Evolutionary conservation across 1,140 invertebrate genomes (phyloP), one percentile per base, ranked within the genome.

Genomic region (Pseudomyrmex sp.): DNA sequence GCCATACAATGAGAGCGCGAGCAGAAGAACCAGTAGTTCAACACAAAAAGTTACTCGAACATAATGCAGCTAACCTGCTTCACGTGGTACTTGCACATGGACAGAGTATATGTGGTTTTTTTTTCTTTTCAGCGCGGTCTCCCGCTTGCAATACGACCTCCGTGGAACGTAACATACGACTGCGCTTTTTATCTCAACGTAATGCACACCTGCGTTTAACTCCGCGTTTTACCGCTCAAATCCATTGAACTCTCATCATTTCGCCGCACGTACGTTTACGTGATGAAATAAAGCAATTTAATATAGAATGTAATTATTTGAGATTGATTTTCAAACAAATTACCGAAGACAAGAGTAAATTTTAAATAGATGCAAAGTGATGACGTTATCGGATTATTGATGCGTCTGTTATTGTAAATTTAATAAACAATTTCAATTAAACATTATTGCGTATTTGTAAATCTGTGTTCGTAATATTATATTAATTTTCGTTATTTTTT

Each of bases 51-150:
- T 69, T 79, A 79, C 76, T 70, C 52, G 8, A 70, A 70, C 65
- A 79, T 79, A 70, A 79, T 79, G 65, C 63, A 23, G 20, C 76
- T 69, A 79, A 79, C 52, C 76, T 58, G 65, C 52, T 79, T 70
- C 65, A 58, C 10, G 12, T 58, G 52, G 35, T 69, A 70, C 54
- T 79, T 58, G 75, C 52, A 10, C 35, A 48, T 56, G 65, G 63
- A 70, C 52, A 46, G 63, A 50, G 65, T 77, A 65, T 68, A 52
- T 35, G 35, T 35, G 5, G 35, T 35, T 35, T 35, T 35, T 35
- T 35, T 35, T 7, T 48, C 48, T 66, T 69, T 79, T 69, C 52
- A 70, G 48, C 48, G 58, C 48, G 20, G 4, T 18, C 61, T 35
- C 0, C 44, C 54, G 4, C 23, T 20, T 56, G 20, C n/a, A 2